Conservation (phyloP, 2,113 vertebrate genomes). For the Chloroceryle aenea region DNA sequence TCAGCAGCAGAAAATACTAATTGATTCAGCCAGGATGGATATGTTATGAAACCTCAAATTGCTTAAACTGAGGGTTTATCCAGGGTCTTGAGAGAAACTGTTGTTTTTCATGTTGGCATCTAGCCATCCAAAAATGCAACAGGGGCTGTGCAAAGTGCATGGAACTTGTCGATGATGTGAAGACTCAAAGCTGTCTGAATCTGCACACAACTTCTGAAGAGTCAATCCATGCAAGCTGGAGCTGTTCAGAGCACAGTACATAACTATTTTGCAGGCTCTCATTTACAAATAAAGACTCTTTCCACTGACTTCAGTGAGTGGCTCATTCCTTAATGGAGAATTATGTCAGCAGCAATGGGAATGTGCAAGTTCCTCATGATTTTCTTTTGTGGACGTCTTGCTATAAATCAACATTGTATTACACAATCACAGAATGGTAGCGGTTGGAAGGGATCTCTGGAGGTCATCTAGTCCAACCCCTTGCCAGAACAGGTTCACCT, state of each 20-base stretch:
- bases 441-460: no score
- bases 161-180: background rate
- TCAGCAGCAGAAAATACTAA: background rate
- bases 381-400: background rate
- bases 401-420: background rate
- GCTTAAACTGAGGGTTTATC: background rate
- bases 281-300: background rate
- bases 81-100: background rate
- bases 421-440: no score
- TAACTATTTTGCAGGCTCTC: background rate
- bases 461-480: no score
- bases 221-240: accelerated
- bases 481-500: no score
- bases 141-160: no score
- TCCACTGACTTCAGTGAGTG: background rate
- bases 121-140: background rate
- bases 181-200: accelerated
- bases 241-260: background rate
- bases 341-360: background rate
- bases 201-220: background rate
- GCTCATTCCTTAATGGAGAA: background rate
- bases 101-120: background rate
- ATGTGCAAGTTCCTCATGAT: accelerated
- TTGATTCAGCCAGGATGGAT: background rate
- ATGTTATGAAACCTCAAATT: background rate